A percentile compares a stretch with the other conserved stretches of the same genome.
Evolutionary conservation across 2,888 invertebrate genomes (phyloP).

Genomic region (Drosophila falleni): DNA sequence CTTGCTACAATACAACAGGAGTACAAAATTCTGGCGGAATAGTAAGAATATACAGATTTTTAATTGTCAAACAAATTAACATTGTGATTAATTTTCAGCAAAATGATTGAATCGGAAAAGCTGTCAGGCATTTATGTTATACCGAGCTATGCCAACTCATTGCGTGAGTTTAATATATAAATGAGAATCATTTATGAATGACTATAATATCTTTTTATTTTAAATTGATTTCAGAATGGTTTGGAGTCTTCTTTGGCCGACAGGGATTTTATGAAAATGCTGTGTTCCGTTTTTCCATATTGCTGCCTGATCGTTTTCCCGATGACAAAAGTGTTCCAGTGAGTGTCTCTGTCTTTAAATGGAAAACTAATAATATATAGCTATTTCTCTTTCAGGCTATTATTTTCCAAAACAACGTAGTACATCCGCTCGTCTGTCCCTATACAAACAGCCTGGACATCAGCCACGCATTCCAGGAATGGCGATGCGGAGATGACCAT

Average conservation of each 20-base stretch:
- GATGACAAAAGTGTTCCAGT: conserved; percentile 77
- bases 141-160: conserved; percentile 93
- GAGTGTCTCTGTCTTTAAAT: conserved; percentile 8
- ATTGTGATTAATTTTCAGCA: conserved; percentile 86
- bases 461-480: conserved; percentile 92
- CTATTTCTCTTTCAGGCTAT: conserved; percentile 87
- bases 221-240: conserved; percentile 74
- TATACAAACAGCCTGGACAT: conserved; percentile 92
- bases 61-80: conserved; percentile 7
- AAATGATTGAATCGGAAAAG: conserved; percentile 93
- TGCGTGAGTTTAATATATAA: no score
- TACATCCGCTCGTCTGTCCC: conserved; percentile 94
- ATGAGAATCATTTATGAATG: no score
- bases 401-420: conserved; percentile 92
- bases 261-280: conserved; percentile 91
- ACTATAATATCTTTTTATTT: not conserved
- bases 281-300: conserved; percentile 94
- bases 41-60: conserved; percentile 88
- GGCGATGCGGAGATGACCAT: conserved; percentile 93
- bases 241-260: conserved; percentile 89
- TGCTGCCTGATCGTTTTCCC: conserved; percentile 95
- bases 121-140: conserved; percentile 96
- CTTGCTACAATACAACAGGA: conserved; percentile 93
- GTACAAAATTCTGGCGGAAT: conserved; percentile 96
- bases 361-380: no score